These are phyloP conservation scores for Megaceryle torquata DNA, from an alignment of 2,113 vertebrate genomes.

Conservation along the genomic window DNA sequence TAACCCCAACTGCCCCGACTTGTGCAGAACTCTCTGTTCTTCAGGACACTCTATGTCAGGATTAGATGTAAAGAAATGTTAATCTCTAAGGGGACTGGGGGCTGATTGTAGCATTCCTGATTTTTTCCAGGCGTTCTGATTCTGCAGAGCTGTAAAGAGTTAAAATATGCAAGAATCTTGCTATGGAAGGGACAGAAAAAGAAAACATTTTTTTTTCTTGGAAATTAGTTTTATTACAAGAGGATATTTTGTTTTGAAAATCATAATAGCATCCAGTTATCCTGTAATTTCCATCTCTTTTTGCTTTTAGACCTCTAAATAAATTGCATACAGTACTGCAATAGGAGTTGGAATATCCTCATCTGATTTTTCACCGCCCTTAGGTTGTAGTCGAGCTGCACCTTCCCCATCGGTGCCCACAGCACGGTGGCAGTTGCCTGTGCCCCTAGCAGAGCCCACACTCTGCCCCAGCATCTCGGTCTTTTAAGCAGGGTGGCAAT, in stretches of 20 bases:
- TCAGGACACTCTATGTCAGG: not conserved
- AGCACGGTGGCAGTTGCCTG: not conserved
- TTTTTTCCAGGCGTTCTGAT: not conserved
- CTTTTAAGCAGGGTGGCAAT: not conserved
- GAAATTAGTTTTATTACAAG: not conserved
- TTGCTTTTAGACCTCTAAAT: not conserved
- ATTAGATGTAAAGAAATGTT: conserved; percentile 18
- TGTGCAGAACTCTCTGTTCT: not conserved
- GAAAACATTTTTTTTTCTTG: not conserved
- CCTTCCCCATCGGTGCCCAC: not conserved
- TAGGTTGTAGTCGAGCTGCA: not conserved
- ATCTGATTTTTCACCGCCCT: not conserved
- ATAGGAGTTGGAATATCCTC: accelerated
- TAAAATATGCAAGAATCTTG: not conserved
- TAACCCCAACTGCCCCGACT: not conserved
- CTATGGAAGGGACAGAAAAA: not conserved
- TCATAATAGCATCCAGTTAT: not conserved
- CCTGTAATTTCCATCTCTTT: not conserved
- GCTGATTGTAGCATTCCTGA: not conserved
- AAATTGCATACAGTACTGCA: not conserved
- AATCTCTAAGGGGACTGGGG: not conserved
- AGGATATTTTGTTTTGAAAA: not conserved
- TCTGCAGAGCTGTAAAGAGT: not conserved
- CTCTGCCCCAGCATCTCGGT: not conserved
- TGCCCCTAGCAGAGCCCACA: not conserved